Evolutionary conservation across 2,888 invertebrate species (phyloP).

Genomic region (Apotomis betuletana): DNA sequence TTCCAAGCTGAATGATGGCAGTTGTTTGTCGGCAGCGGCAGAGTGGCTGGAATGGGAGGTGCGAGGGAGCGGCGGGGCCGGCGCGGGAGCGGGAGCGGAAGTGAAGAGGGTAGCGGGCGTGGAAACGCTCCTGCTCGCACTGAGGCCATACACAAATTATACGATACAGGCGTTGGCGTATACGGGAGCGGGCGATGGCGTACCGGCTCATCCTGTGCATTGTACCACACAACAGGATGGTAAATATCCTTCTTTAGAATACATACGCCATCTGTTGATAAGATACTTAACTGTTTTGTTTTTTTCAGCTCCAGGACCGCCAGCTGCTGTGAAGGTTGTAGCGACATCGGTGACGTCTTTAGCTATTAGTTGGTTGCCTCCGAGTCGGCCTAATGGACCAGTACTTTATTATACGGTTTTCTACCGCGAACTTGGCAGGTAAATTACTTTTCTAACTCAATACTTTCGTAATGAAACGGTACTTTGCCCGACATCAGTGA

Average conservation of each 20-base stretch:
- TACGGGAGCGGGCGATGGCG: constrained; percentile 93
- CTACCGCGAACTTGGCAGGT: constrained; percentile 87
- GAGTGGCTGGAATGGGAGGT: constrained; percentile 81
- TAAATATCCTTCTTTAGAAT: constrained; percentile 60
- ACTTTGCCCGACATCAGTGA: too few relatives aligned
- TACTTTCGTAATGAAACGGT: too few relatives aligned
- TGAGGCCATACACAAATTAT: constrained; percentile 94
- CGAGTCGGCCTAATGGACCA: constrained; percentile 90
- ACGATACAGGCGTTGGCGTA: constrained; percentile 93
- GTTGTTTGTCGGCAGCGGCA: constrained; percentile 81
- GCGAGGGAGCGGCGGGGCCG: constrained; percentile 63
- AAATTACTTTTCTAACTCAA: constrained; percentile 44
- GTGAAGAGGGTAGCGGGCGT: constrained; percentile 90
- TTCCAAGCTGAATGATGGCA: constrained; percentile 78
- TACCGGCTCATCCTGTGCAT: constrained; percentile 89
- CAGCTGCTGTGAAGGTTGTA: constrained; percentile 92
- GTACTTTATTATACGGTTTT: constrained; percentile 92
- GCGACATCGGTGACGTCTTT: constrained; percentile 92
- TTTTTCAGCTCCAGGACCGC: constrained; percentile 90
- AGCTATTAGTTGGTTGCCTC: constrained; percentile 93
- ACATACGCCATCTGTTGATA: neutral
- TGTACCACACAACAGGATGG: constrained; percentile 94
- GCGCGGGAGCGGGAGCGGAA: constrained; percentile 82
- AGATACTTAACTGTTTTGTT: constrained; percentile 8
- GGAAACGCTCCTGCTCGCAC: constrained; percentile 90